Evolutionary conservation across 2,113 vertebrate species (phyloP).

Genomic region (Cynopterus brachyotis): DNA sequence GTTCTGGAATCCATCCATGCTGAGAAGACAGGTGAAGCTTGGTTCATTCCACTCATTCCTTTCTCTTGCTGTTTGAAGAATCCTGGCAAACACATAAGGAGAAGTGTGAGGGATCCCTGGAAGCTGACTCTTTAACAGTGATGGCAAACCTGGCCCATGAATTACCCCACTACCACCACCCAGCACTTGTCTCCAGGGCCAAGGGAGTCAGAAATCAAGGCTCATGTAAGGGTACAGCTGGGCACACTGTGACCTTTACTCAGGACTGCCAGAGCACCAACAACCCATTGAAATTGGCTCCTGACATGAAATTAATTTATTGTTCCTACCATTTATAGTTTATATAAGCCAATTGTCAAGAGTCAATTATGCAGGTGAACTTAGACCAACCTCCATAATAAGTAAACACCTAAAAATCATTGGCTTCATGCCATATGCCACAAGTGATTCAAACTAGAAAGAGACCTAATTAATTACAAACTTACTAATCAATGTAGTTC

Average conservation of each 20-base stretch:
- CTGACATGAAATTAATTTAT: background rate
- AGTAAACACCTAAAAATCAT: background rate
- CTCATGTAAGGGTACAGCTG: background rate
- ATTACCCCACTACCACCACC: background rate
- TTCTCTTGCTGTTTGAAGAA: background rate
- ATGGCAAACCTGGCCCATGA: background rate
- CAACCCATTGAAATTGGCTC: background rate
- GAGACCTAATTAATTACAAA: background rate
- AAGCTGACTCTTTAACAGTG: background rate
- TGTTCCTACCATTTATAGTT: background rate
- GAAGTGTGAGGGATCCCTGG: accelerated
- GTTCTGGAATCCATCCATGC: background rate
- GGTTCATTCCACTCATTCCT: background rate
- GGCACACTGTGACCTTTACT: background rate
- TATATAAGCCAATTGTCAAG: background rate
- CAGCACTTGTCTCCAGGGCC: background rate
- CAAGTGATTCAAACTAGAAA: background rate
- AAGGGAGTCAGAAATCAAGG: background rate
- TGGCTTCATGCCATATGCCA: accelerated
- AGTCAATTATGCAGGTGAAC: background rate
- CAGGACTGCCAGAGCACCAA: background rate
- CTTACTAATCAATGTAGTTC: background rate
- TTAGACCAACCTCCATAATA: background rate
- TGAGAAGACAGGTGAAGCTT: background rate
- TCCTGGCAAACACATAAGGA: background rate